Conservation (phyloP, 2,113 vertebrate genomes). For the Plotosus lineatus region DNA sequence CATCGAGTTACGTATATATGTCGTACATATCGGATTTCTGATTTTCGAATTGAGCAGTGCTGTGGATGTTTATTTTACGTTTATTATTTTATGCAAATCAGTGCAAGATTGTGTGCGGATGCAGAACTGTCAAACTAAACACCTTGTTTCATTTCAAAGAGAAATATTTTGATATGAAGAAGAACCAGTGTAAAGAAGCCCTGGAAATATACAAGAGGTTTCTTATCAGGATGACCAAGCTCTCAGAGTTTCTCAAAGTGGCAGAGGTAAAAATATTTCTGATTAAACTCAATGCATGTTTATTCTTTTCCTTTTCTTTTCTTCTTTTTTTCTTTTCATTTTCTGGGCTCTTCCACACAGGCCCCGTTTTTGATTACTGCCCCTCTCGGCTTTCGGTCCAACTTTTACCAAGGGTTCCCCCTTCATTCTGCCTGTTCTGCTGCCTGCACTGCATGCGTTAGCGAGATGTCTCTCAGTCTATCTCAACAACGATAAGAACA, state of each 20-base stretch:
- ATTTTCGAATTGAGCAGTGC: background rate
- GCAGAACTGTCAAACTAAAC: slow-evolving; percentile 12
- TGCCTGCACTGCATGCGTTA: slow-evolving; percentile 78
- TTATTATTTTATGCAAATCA: background rate
- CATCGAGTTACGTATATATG: no score
- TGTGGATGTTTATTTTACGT: no score
- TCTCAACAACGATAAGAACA: slow-evolving; percentile 53
- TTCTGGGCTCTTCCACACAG: slow-evolving; percentile 46
- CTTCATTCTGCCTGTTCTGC: slow-evolving; percentile 72
- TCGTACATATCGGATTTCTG: no score
- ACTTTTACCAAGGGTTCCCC: slow-evolving; percentile 65
- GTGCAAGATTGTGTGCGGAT: slow-evolving; percentile 1
- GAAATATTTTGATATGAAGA: slow-evolving; percentile 81
- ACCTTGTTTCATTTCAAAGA: slow-evolving; percentile 60
- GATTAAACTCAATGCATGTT: slow-evolving; percentile 45
- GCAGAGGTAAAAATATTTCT: slow-evolving; percentile 69
- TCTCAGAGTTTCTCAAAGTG: slow-evolving; percentile 79
- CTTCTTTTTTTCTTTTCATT: no score
- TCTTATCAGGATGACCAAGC: slow-evolving; percentile 77
- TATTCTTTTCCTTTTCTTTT: no score
- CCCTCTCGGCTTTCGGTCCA: slow-evolving; percentile 52
- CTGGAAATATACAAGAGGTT: slow-evolving; percentile 79
- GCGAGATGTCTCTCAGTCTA: slow-evolving; percentile 65
- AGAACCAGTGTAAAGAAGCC: slow-evolving; percentile 78
- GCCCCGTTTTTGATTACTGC: slow-evolving; percentile 50